These are phyloP conservation scores for Pissodes strobi DNA, from an alignment of 1,140 invertebrate species.

Conservation along the genomic window DNA sequence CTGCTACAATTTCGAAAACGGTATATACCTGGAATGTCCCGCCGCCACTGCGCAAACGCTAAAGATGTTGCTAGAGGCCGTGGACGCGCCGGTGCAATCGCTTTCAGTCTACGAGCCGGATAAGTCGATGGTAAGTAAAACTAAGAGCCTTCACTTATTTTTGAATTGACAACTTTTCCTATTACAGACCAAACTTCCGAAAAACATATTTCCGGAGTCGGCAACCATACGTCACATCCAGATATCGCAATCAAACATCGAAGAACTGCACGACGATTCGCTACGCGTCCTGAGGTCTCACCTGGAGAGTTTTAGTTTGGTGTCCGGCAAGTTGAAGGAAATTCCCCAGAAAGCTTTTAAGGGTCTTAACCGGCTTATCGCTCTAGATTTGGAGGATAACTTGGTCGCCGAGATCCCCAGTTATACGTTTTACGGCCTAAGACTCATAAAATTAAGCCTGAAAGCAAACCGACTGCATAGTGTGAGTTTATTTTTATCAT, in stretches of 20 bases:
- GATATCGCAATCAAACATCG: constrained; percentile 77
- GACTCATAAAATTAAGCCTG: constrained; percentile 78
- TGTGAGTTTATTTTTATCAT: no score
- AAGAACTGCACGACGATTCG: constrained; percentile 73
- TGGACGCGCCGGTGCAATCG: constrained; percentile 74
- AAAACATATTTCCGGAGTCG: no score
- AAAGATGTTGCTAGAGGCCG: constrained; percentile 58
- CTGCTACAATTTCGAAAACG: no score
- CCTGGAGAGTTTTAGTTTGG: constrained; percentile 78
- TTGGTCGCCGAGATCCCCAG: constrained; percentile 79
- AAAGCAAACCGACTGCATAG: constrained; percentile 81
- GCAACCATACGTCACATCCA: no score
- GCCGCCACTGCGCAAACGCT: constrained; percentile 65
- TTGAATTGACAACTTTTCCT: no score
- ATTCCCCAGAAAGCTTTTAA: no score
- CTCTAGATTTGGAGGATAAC: constrained; percentile 84
- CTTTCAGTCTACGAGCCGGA: constrained; percentile 86
- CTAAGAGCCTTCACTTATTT: no score
- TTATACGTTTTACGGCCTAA: constrained; percentile 83
- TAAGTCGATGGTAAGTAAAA: constrained; percentile 62
- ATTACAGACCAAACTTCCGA: no score
- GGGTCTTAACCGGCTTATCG: constrained; percentile 71
- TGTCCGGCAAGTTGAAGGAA: constrained; percentile 76
- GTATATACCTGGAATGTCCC: no score
- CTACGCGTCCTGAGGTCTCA: constrained; percentile 72